Evolutionary conservation across 2,113 vertebrate genomes (phyloP).

Genomic region (Synchiropus splendidus): DNA sequence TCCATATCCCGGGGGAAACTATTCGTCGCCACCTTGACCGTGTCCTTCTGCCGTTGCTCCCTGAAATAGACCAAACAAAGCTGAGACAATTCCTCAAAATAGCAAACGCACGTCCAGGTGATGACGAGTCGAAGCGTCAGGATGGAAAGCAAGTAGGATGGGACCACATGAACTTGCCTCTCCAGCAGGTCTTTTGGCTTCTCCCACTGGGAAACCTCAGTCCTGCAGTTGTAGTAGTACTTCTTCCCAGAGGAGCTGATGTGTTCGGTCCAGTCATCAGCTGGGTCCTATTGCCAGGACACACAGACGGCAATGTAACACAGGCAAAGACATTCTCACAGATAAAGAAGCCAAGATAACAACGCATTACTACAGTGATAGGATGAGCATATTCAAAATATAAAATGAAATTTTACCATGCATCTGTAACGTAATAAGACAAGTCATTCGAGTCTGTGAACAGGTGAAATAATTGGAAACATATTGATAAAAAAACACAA

Average conservation of each 20-base stretch:
- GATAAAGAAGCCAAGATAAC: too few relatives aligned
- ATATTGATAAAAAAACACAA: too few relatives aligned
- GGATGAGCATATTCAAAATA: too few relatives aligned
- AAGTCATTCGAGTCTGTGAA: too few relatives aligned
- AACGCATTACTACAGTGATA: too few relatives aligned
- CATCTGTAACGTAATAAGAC: too few relatives aligned
- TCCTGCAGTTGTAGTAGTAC: constrained; percentile 98
- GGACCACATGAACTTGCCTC: constrained; percentile 63
- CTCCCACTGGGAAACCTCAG: constrained; percentile 98
- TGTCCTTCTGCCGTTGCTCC: constrained; percentile 95
- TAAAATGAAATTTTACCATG: too few relatives aligned
- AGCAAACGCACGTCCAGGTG: not conserved
- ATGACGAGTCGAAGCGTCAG: not conserved
- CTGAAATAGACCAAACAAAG: constrained; percentile 54
- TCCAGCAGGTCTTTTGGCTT: constrained; percentile 99
- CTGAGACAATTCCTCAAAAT: not conserved
- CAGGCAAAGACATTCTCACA: not conserved
- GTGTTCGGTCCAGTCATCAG: constrained; percentile 98
- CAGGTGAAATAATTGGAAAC: too few relatives aligned
- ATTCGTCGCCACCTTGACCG: constrained; percentile 85
- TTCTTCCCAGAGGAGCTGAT: constrained; percentile 99
- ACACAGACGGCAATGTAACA: not conserved
- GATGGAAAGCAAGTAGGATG: not conserved
- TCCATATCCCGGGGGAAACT: constrained; percentile 98
- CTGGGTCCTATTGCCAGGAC: constrained; percentile 78